Conservation (phyloP, 1,140 invertebrate genomes). For the Bombus ignitus region DNA sequence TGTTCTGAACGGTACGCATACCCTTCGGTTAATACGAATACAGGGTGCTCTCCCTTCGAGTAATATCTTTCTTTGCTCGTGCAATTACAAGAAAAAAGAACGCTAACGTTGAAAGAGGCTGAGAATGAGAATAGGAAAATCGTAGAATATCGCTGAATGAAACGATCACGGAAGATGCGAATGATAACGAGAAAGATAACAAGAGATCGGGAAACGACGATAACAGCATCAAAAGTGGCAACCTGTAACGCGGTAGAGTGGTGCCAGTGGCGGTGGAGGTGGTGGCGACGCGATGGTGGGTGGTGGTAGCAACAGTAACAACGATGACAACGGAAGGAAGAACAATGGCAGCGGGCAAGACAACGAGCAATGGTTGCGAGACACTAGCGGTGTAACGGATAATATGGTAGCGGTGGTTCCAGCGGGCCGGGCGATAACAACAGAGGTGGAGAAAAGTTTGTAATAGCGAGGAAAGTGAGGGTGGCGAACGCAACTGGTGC, state of each 20-base stretch:
- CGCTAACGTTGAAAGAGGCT: background rate
- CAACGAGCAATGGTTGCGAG: constrained; percentile 7
- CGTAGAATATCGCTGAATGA: background rate
- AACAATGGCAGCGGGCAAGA: background rate
- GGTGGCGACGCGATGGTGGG: background rate
- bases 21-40: background rate
- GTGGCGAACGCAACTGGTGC: constrained; percentile 65
- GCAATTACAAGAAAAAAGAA: background rate
- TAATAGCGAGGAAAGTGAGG: constrained; percentile 46
- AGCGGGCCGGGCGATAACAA: no score
- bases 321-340: no score
- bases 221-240: background rate
- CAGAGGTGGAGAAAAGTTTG: constrained; percentile 29
- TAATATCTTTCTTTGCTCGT: background rate
- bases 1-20: background rate
- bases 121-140: background rate
- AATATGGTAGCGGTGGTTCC: background rate
- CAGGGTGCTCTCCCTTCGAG: background rate
- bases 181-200: constrained; percentile 41
- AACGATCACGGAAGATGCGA: background rate
- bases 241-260: background rate
- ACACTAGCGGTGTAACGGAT: constrained; percentile 16
- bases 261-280: no score
- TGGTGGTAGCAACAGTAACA: background rate
- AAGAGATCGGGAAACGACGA: constrained; percentile 3